These are phyloP conservation scores for Chaetodon auriga DNA, from an alignment of 2,113 vertebrate species.

Conservation along the genomic window DNA sequence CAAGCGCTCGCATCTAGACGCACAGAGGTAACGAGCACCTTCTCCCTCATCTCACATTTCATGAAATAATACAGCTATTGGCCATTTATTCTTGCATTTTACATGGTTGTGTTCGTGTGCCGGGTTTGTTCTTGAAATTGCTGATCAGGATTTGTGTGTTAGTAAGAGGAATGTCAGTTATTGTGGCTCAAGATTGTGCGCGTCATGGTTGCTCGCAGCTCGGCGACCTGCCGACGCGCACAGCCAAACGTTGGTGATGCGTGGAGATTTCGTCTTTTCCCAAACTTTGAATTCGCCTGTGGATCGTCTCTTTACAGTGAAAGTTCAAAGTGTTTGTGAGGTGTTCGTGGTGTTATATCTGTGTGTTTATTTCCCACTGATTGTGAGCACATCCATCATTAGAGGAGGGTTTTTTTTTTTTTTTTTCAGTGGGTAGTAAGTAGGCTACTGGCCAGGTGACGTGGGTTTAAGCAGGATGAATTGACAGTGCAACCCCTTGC, in stretches of 20 bases:
- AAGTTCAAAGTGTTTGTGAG: conserved; percentile 35
- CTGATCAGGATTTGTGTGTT: conserved; percentile 5
- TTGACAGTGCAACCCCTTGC: conserved; percentile 58
- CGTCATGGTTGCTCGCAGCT: conserved; percentile 70
- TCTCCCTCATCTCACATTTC: conserved; percentile 55
- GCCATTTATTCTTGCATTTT: conserved; percentile 10
- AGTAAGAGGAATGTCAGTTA: conserved; percentile 26
- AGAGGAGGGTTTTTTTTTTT: conserved; percentile 30
- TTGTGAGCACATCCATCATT: conserved; percentile 17
- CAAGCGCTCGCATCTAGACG: conserved; percentile 61
- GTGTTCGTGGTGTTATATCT: background rate
- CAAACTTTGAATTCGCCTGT: conserved; percentile 70
- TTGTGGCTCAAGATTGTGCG: conserved; percentile 60
- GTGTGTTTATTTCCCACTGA: conserved; percentile 7
- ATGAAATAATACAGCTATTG: conserved; percentile 17
- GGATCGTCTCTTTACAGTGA: conserved; percentile 30
- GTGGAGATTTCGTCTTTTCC: conserved; percentile 46
- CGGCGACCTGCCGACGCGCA: conserved; percentile 69
- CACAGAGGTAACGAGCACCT: conserved; percentile 76
- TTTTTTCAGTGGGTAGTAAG: conserved; percentile 30
- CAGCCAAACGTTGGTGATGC: conserved; percentile 58
- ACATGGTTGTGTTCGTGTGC: background rate
- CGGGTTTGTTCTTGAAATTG: conserved; percentile 8
- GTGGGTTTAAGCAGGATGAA: conserved; percentile 60
- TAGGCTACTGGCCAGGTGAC: conserved; percentile 66